Percentiles rank a stretch among this genome's conserved stretches.
Conservation (phyloP, 2,797 vertebrate genomes). For the Rhincodon typus region DNA sequence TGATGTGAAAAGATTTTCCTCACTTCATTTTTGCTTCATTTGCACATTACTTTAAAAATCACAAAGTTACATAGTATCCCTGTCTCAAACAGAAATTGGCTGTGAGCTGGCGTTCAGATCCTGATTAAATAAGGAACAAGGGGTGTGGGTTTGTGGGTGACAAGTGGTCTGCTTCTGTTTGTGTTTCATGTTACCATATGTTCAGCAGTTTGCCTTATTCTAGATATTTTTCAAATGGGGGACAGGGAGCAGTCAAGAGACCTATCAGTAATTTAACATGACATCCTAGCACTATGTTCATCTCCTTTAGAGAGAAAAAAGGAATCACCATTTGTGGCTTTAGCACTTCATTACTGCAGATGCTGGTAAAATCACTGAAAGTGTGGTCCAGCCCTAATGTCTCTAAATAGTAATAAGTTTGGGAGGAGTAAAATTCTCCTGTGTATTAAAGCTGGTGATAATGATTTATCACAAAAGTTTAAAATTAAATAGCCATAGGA, state of each 20-base stretch:
- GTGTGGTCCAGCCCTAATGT: background rate
- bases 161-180: background rate
- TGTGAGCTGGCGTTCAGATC: background rate
- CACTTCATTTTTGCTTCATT: too few species aligned
- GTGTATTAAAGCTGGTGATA: background rate
- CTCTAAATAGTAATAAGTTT: background rate
- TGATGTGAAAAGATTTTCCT: too few species aligned
- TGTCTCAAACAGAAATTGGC: background rate
- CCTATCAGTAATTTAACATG: background rate
- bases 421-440: background rate
- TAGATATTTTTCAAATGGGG: too few species aligned
- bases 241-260: background rate
- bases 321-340: background rate
- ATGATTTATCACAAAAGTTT: background rate
- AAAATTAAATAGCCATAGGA: background rate
- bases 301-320: too few species aligned
- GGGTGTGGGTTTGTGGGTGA: background rate
- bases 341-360: background rate
- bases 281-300: background rate
- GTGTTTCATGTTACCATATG: background rate
- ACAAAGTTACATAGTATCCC: too few species aligned
- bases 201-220: background rate
- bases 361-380: background rate
- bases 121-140: background rate
- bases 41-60: too few species aligned